Evolutionary conservation across 2,113 vertebrate species (phyloP).

Genomic region (Catharus bicknelli): DNA sequence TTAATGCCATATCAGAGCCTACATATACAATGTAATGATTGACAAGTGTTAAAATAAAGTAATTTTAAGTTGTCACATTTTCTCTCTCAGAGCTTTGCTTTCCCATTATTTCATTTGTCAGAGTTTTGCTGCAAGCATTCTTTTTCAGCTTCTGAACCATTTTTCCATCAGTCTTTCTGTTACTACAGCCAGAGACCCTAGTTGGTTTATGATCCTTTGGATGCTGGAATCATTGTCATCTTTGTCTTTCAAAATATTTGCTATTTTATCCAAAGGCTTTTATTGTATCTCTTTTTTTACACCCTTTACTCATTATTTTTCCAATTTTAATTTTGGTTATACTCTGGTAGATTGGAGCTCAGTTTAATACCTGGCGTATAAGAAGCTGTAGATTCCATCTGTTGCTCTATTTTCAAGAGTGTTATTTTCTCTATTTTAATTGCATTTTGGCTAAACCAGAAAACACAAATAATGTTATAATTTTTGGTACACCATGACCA

Average conservation of each 20-base stretch:
- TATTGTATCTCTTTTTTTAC: fast-evolving
- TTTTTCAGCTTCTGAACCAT: not conserved
- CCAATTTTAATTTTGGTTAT: not conserved
- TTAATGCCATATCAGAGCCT: not conserved
- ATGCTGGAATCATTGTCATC: not conserved
- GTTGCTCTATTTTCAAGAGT: not conserved
- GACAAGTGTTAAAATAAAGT: not conserved
- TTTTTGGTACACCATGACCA: not conserved
- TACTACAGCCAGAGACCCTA: not conserved
- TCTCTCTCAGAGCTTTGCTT: not conserved
- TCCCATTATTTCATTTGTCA: not conserved
- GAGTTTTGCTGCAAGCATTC: not conserved
- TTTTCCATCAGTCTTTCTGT: not conserved
- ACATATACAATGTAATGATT: not conserved
- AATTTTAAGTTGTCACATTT: not conserved
- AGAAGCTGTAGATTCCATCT: not conserved
- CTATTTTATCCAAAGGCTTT: not conserved
- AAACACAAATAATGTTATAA: not conserved
- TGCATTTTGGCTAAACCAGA: not conserved
- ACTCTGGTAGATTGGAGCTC: not conserved
- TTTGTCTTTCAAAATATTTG: not conserved
- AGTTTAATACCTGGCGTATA: not conserved
- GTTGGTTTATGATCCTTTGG: not conserved
- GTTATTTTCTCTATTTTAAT: not conserved
- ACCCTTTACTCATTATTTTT: not conserved